A percentile compares a stretch with the other conserved stretches of the same genome.
Conservation (phyloP, 2,888 invertebrate genomes). For the Nudaria mundana region DNA sequence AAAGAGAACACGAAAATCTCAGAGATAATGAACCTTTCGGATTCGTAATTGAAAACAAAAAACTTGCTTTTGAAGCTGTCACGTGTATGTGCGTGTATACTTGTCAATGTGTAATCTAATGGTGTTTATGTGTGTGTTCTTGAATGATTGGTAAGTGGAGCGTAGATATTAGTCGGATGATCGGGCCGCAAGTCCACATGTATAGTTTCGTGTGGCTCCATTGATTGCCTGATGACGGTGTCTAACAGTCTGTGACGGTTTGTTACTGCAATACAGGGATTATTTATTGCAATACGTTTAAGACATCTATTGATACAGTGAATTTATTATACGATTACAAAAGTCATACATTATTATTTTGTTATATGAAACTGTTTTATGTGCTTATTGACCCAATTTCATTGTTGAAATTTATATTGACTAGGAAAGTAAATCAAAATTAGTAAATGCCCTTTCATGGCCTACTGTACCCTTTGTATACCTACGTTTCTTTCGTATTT, state of each 20-base stretch:
- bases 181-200: constrained; percentile 41
- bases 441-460: no score
- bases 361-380: neutral
- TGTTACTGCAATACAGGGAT: constrained; percentile 34
- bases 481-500: no score
- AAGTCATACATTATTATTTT: constrained; percentile 3
- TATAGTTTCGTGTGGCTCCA: constrained; percentile 52
- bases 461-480: no score
- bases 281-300: constrained; percentile 31
- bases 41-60: constrained; percentile 47
- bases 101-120: constrained; percentile 5
- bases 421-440: no score
- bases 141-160: constrained; percentile 67
- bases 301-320: constrained; percentile 23
- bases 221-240: constrained; percentile 49
- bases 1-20: constrained; percentile 35
- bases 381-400: no score
- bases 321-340: constrained; percentile 22
- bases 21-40: constrained; percentile 45
- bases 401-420: no score
- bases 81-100: constrained; percentile 8
- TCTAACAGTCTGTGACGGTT: constrained; percentile 48
- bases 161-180: constrained; percentile 55
- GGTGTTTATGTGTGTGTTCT: constrained; percentile 39
- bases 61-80: constrained; percentile 19